Base-by-base conservation (phyloP, 2,888 invertebrate species). In the Acleris literana region DNA sequence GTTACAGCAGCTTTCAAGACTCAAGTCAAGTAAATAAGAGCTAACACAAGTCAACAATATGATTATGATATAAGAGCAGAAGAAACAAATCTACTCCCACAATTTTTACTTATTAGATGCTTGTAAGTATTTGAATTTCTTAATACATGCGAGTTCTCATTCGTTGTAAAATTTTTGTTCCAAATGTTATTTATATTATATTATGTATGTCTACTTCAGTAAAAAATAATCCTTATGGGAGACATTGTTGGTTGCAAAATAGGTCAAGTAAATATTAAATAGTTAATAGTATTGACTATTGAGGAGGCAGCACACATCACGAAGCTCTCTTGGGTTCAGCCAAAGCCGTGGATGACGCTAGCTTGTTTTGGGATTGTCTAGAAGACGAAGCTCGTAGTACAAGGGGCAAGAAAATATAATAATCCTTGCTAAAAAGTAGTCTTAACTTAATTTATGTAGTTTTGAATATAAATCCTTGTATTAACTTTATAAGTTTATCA, bases 401-500 rank as follows among this genome's bases (percentile, higher is more conserved):
- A 77, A 72, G 73, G 75, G 72, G 74, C 78, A 76, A 69, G 72
- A 77, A 78, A 80, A 81, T 78, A 80, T 74, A 77, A 13, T 11
- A 62, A 75, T 76, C 73, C 76, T 81, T 80, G 75, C 72, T 75
- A 76, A 80, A 82, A 62, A 49, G 11, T 53, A 53, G 33, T 55
- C 44, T 57, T 62, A 66, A 18, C n/a, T 13, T 62, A 57, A 66
- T 57, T 60, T 57, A 57, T 20, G 20, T 79, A 60, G 13, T 72
- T 72, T 70, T 74, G 75, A 74, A 75, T 82, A 83, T 78, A 82
- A 82, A 82, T 80, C 76, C 76, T 82, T 78, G 80, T 82, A 79
- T 77, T 86, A 84, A 86, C 83, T 80, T 82, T 78, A 76, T 76
- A 74, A 80, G 74, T 83, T 84, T 88, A 89, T 87, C 88, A 88